Evolutionary conservation across 2,888 invertebrate genomes (phyloP).

Genomic region (Urechis unicinctus): DNA sequence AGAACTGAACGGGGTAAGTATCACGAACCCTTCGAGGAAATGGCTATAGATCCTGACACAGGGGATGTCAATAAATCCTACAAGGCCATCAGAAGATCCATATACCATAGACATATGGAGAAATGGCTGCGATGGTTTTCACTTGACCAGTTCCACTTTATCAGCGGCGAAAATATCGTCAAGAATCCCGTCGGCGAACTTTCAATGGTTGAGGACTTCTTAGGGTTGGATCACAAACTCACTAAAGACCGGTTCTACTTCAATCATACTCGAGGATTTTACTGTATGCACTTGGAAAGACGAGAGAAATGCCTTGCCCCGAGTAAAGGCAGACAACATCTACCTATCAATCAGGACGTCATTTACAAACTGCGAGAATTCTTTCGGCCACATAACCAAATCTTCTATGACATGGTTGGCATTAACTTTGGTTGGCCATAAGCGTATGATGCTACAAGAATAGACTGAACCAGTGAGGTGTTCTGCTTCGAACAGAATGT

Average conservation of each 20-base stretch:
- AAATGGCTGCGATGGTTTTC: conserved; percentile 90
- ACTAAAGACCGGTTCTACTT: conserved; percentile 82
- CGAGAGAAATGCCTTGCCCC: conserved; percentile 83
- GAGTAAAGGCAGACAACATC: conserved; percentile 80
- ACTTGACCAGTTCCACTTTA: conserved; percentile 82
- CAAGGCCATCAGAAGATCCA: conserved; percentile 51
- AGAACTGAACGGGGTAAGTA: conserved; percentile 58
- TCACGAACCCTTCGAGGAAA: conserved; percentile 44
- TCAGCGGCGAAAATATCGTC: conserved; percentile 60
- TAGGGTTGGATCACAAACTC: conserved; percentile 37
- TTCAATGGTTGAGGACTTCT: conserved; percentile 37
- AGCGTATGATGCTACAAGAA: no score
- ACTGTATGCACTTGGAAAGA: conserved; percentile 60
- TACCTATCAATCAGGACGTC: conserved; percentile 70
- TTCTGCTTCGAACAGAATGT: no score
- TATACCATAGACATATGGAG: conserved; percentile 66
- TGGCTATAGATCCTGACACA: conserved; percentile 36
- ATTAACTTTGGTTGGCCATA: conserved; percentile 78
- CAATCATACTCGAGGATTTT: conserved; percentile 94
- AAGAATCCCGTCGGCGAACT: conserved; percentile 41
- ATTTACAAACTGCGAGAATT: conserved; percentile 31
- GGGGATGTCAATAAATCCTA: conserved; percentile 51
- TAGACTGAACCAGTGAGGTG: no score
- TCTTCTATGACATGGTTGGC: conserved; percentile 72
- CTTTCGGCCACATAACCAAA: conserved; percentile 37